Base-by-base conservation (phyloP, 2,113 vertebrate species). In the Seriola dumerili region DNA sequence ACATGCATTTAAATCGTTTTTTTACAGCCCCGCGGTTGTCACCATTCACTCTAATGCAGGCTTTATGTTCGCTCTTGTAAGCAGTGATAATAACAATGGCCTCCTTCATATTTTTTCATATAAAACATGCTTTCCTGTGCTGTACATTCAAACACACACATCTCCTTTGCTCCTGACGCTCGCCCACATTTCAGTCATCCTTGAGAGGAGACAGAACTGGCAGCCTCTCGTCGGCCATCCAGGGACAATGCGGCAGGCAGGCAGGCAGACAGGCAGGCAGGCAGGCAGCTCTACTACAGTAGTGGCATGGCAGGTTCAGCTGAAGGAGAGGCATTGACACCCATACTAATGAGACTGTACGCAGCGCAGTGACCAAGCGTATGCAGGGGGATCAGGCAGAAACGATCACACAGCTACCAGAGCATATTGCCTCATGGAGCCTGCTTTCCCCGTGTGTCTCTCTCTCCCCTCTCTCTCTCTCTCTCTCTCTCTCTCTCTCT, bases 241-340 rank as follows among this genome's bases (percentile, higher is more conserved):
- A 80, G 92, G 92, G 93, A 94, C 93, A 93, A 92, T 94, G 94
- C 94, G 87, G 93, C 91, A 94, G 85, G 81, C 83, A 72, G 64
- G 76, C 69, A 72, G 59, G 76, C 83, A 72, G 59, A 72, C 68
- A 72, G 64, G 76, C 83, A 72, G 65, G 77, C 70, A 72, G 61
- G 77, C 70, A 57, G 50, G 91, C 85, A 91, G 90, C 85, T 89
- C 78, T 70, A 92, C 87, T 88, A 94, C 90, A 80, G 91, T 88
- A 92, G 92, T 88, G 92, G 83, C 87, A 89, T 89, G 89, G 91
- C 91, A 93, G 94, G 92, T 93, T 93, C 85, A 91, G 91, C 92
- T 94, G 91, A 93, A 94, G 91, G 93, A 95, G 92, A 94, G 82
- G 89, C 67, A 36, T 75, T 74, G 80, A 90, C 91, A 86, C 80